Base-by-base conservation (phyloP, 2,888 invertebrate genomes). In the Pseudococcus longispinus region DNA sequence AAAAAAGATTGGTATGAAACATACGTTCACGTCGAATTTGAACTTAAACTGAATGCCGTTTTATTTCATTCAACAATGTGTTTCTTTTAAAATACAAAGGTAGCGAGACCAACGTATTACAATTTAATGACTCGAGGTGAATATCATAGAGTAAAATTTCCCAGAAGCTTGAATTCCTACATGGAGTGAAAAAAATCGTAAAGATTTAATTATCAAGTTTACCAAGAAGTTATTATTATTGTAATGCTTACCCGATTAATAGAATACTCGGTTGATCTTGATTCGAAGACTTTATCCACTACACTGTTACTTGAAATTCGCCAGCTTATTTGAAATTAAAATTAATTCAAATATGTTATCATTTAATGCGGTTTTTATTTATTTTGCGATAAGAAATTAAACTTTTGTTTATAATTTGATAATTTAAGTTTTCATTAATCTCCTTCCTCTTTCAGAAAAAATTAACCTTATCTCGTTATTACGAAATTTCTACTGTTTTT, bases 401-500 rank as follows among this genome's bases (percentile, higher is more conserved):
- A 42, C 23, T 20, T 80, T 80, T 80, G 42, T 80, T 80, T 42
- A 42, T 42, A 42, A 80, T 77, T 77, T 42, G 77, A 80, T 80
- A 80, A n/a, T 80, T 42, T 37, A 80, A 80, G 77, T 80, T 42
- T 37, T 80, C 11, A 42, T 42, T 80, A 80, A 80, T 80, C 77
- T 80, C 13, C 11, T 23, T 80, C 6, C n/a, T 74, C 29, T 32
- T 80, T 80, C 20, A 29, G 29, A 29, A 29, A n/a, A n/a, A 32
- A 70, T 70, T 18, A 18, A 32, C 18, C 29, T 29, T 70, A 70
- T 70, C 29, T 70, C 11, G 15, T 29, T 70, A 18, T 70, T 70
- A 29, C 18, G 70, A 70, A 70, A 70, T 18, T 70, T 18, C 15
- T 70, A 15, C 29, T 32, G 9, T 77, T 77, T n/a, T 32, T 77